Base-by-base conservation (phyloP, 2,113 vertebrate genomes). In the Ginglymostoma cirratum region DNA sequence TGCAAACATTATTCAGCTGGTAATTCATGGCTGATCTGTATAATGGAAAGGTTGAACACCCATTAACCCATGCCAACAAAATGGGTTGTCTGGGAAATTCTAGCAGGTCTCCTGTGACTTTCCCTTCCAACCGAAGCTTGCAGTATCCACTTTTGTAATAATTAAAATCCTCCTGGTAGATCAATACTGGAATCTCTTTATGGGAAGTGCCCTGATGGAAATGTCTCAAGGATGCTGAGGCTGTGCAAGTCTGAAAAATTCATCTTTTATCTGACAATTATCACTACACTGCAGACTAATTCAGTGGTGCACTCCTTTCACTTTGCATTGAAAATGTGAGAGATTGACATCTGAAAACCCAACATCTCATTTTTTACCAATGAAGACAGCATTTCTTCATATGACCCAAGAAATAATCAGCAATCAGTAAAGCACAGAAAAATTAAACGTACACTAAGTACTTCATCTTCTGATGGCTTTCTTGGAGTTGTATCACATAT, bases 11-110 rank as follows among this genome's bases (percentile, higher is more conserved):
- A 99, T 99, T 99, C 99, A 99, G 99, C 98, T 99, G 98, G 99
- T 99, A 99, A 99, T 99, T 99, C 99, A 99, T 98, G 98, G 98
- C 99, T 99, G 99, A 99, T 99, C 98, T 99, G 99, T 99, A 99
- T 99, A 99, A 99, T 99, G 99, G 99, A 99, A 99, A 99, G 99
- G 99, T 99, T 99, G 98, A 99, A 99, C 99, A 99, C 99, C 99
- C 99, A 99, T 99, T 99, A 99, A 99, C 99, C 99, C 98, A 98
- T 98, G 98, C 98, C 99, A 99, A 98, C 98, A 98, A 98, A 98
- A 98, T 98, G 98, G 98, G 98, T 98, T 98, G 97, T 98, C 98
- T 98, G 98, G 98, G 98, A 98, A 98, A 98, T 97, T 98, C 97
- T 97, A 97, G 98, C 97, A 97, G 98, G 98, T 98, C 98, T 98